Evolutionary conservation across 2,797 vertebrate species (phyloP).

Genomic region (Poecilia velifera): DNA sequence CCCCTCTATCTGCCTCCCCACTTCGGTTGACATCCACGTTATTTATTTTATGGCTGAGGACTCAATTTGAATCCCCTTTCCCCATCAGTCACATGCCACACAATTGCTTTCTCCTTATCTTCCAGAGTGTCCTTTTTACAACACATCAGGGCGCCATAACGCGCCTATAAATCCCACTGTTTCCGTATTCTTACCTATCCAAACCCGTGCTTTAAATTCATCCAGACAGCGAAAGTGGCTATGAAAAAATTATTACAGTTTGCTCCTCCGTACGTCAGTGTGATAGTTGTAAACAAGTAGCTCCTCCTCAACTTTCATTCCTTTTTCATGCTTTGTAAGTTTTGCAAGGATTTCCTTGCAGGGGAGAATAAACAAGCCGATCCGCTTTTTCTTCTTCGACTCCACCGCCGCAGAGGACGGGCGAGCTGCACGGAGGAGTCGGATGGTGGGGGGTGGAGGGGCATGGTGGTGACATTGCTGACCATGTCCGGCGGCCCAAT

Average conservation of each 20-base stretch:
- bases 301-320: slow-evolving; percentile 68
- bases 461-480: slow-evolving; percentile 71
- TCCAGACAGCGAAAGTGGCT: slow-evolving; percentile 55
- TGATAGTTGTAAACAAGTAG: slow-evolving; percentile 69
- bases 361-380: slow-evolving; percentile 67
- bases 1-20: slow-evolving; percentile 54
- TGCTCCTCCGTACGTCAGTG: slow-evolving; percentile 52
- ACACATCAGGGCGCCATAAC: slow-evolving; percentile 77
- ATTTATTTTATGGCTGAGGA: slow-evolving; percentile 80
- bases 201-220: slow-evolving; percentile 71
- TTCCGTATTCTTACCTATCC: slow-evolving; percentile 65
- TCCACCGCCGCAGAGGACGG: slow-evolving; percentile 61
- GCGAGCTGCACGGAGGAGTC: slow-evolving; percentile 45
- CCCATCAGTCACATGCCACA: slow-evolving; percentile 78
- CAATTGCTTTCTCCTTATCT: slow-evolving; percentile 78
- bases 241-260: slow-evolving; percentile 69
- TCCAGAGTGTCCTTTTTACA: slow-evolving; percentile 78
- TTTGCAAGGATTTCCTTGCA: slow-evolving; percentile 56
- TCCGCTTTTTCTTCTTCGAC: slow-evolving; percentile 43
- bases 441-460: neutral
- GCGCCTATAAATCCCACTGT: slow-evolving; percentile 74
- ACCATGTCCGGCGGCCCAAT: slow-evolving; percentile 82
- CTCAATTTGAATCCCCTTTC: slow-evolving; percentile 78
- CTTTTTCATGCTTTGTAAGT: slow-evolving; percentile 47
- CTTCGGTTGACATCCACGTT: slow-evolving; percentile 73